Base-by-base conservation (phyloP, 1,140 invertebrate genomes). In the Babylonia areolata region DNA sequence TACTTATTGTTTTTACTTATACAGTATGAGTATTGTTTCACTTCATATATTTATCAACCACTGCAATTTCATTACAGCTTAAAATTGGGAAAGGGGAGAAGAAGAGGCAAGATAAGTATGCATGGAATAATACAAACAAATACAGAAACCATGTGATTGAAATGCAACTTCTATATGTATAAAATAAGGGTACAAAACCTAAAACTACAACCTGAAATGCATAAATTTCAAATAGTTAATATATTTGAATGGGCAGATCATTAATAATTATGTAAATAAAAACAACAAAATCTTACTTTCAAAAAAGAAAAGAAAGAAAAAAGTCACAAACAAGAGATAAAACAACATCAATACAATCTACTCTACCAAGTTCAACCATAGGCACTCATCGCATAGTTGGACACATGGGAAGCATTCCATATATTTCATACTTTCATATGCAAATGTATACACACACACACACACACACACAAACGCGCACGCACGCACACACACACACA, bases 301-400 rank as follows among this genome's bases (percentile, higher is more conserved):
- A 64, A 20, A 51, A 51, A 0, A 51, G 46, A 77, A 37, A 77
- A 77, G 31, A 79, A 51, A 80, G 78, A 80, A 51, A 39, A 58
- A 46, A 54, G 80, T 81, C 28, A 51, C 42, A 46, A 58, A 46
- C n/a, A 33, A 46, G 37, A 75, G n/a, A 81, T 28, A 40, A 35
- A 83, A 83, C 82, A 84, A 84, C 82, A 84, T 42, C 82, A 84
- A 84, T 69, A 84, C 82, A 64, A 39, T 75, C 69, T 73, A 84
- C 6, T 37, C 75, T 77, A 77, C 35, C 20, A 28, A 35, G 12
- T 73, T 73, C 31, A 73, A 73, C 71, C 35, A 37, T 31, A 35
- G 35, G 35, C 71, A 73, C 71, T 35, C 71, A 51, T 37, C 20
- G 42, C 54, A 82, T 40, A 58, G 12, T 31, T 3, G 20, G 33